Base-by-base conservation (phyloP, 2,113 vertebrate species). In the Bos taurus region DNA sequence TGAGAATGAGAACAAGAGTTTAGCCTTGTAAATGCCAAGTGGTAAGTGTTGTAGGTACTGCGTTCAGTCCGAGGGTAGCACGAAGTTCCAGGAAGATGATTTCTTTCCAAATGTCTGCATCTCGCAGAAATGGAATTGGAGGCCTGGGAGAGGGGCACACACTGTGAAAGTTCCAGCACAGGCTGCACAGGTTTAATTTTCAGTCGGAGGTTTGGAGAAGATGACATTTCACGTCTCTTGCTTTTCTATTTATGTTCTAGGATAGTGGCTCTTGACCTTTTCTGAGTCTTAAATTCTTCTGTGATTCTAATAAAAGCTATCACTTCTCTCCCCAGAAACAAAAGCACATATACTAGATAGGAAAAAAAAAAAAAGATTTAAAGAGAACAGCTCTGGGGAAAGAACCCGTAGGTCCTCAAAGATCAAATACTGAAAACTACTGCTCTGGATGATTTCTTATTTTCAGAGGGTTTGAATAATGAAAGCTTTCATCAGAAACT, bases 221-320 rank as follows among this genome's bases (percentile, higher is more conserved):
- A 62, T 94, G 95, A 33, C 28, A 71, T 93, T 92, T 92, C 43
- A 43, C 0, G 3, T 78, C 17, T 54, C 59, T 97, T 90, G 13
- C 8, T 17, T 81, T 96, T 84, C 83, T 87, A 33, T 95, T 96
- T 92, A 78, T 87, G 85, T 48, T 96, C 78, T 50, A 71, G 60
- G 33, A 71, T 21, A 90, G 88, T 52, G 46, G 46, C 17, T 88
- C 52, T 93, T 85, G 89, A 94, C n/a, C 25, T 96, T 97, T 88
- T 54, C 80, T 88, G 46, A 89, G 60, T 92, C 90, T 91, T 62
- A 36, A 56, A 67, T 83, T 95, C 33, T 95, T 90, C 71, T 43
- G 10, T 43, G 48, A 93, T 71, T 91, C 56, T 87, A 95, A 92
- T 33, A 80, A 93, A 93, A 93, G 19, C 43, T n/a, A 43, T 95